Evolutionary conservation across 2,797 vertebrate species (phyloP), one percentile per base, ranked within the genome.

Genomic region (Caiman crocodilus): DNA sequence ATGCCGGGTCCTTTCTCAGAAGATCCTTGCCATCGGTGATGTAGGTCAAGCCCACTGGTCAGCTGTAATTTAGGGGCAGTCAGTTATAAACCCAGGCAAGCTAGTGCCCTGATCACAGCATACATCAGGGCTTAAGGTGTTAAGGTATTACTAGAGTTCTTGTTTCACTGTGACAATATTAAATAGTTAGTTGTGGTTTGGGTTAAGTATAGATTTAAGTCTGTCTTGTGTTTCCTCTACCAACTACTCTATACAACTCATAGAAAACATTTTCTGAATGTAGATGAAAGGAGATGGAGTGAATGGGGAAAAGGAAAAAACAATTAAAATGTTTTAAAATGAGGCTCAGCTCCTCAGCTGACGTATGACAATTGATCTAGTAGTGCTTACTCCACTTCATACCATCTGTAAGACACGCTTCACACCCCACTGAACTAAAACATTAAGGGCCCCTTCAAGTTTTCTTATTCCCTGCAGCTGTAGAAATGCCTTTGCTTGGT

Each of bases 151-250:
- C 35, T 58, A 80, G 64, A 60, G 32, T 15, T 73, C 56, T 7
- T 35, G 10, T 7, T 75, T 17, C 32, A 6, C 0, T 25, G 12
- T 80, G 55, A 25, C 12, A 30, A 64, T 59, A 4, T 73, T 76
- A 1, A 1, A 0, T 82, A 67, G 59, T 35, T 89, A 42, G 28
- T 7, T 57, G 73, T 50, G 58, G 17, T 56, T n/a, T 71, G 28
- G 35, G 26, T 50, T 50, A 63, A 79, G n/a, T 26, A 56, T 25
- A 28, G 76, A 75, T n/a, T n/a, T 0, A 0, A 1, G 1, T 82
- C 64, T 73, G 7, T 1, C 2, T 5, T 81, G 25, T 71, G 25
- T 86, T 88, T 50, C 42, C 42, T 50, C 42, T 3, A 12, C 13
- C 14, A 0, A 50, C 86, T 67, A 59, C 30, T 77, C 74, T 12